These are phyloP conservation scores for Seriola rivoliana DNA, from an alignment of 2,113 vertebrate genomes.

Conservation along the genomic window DNA sequence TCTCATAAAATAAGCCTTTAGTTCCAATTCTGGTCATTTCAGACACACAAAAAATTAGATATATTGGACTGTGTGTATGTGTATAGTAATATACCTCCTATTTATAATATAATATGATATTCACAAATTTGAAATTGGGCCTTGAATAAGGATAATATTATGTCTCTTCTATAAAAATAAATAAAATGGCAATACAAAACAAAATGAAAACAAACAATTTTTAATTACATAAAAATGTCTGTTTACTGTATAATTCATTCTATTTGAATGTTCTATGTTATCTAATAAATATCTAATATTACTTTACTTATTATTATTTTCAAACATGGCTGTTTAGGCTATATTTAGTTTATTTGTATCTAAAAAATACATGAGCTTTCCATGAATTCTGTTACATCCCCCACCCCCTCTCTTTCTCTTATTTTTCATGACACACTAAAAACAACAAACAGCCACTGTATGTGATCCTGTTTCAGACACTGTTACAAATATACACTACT, in stretches of 20 bases:
- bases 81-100: not conserved
- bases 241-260: not conserved
- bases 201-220: not conserved
- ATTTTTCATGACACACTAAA: conserved; percentile 1
- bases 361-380: not conserved
- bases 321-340: not conserved
- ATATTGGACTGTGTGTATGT: not conserved
- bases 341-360: too few species aligned
- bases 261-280: not conserved
- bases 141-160: not conserved
- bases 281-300: not conserved
- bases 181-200: not conserved
- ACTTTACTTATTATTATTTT: too few species aligned
- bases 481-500: not conserved
- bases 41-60: not conserved
- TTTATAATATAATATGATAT: too few species aligned
- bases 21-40: not conserved
- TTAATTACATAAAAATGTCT: too few species aligned
- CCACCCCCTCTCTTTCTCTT: not conserved
- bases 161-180: too few species aligned
- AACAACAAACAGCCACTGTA: conserved; percentile 7
- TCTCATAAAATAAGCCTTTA: not conserved
- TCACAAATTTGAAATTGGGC: too few species aligned
- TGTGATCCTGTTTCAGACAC: conserved; percentile 11
- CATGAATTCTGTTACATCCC: not conserved